Evolutionary conservation across 2,113 vertebrate species (phyloP), one percentile per base, ranked within the genome.

Genomic region (Nothocercus julius): DNA sequence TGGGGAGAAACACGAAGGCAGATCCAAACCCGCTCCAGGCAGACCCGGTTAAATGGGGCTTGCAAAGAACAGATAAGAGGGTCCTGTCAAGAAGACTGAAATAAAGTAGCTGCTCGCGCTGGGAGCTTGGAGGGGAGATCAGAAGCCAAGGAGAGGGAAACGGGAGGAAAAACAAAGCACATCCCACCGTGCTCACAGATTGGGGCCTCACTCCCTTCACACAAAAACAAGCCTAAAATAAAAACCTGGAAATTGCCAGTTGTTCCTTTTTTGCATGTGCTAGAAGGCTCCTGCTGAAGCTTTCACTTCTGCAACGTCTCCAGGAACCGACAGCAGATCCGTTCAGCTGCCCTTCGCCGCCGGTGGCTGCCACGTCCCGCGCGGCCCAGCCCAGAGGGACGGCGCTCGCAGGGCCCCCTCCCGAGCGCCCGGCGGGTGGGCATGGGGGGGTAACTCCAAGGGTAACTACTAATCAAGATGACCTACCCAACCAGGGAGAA

Each of bases 71-170:
- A 92, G 89, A 56, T 94, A 90, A 95, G 73, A 93, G 42, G 40
- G 89, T 75, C 66, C 93, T 93, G 86, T 95, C 96, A 94, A 79
- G 86, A 58, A 88, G 77, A 94, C 90, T 79, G 94, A 95, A 95
- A 96, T 90, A 88, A 94, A 97, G 86, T 82, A 96, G 86, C 61
- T 56, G 62, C 66, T 87, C 3, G 3, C 69, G 61, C 28, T 59
- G 53, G 66, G 90, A 92, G 81, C 80, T 64, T 8, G 18, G 83
- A 63, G 38, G 15, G 28, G 84, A 90, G 77, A 90, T 75, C 8
- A 0, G 77, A 78, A 93, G 88, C 13, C 53, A 79, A 76, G 58
- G 51, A 61, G 56, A 44, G 80, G 79, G 80, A 81, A 90, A 95
- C 1, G 0, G 64, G 22, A 87, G 38, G 27, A 80, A 85, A 91